Conservation (phyloP, 2,888 invertebrate genomes). For the Tubulanus polymorphus region DNA sequence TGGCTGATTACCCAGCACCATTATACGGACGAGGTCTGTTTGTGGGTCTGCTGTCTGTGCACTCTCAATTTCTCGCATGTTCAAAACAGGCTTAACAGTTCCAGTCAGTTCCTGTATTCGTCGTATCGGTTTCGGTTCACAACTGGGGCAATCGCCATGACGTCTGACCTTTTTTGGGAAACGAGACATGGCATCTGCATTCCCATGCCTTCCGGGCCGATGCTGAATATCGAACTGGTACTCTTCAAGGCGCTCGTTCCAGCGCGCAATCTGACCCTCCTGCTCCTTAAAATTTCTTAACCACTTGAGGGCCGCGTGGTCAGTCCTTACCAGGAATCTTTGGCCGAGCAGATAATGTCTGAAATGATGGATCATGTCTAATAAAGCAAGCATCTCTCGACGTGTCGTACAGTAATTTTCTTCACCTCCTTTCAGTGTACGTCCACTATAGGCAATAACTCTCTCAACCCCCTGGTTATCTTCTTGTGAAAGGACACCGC, state of each 20-base stretch:
- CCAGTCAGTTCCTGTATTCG: too few relatives aligned
- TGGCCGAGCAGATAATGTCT: neutral
- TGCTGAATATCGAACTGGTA: neutral
- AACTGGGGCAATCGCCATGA: too few relatives aligned
- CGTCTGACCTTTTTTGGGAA: neutral
- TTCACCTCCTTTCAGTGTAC: neutral
- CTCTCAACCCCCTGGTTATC: neutral
- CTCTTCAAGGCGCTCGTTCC: slow-evolving; percentile 4
- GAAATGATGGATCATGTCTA: neutral
- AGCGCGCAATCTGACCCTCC: slow-evolving; percentile 11
- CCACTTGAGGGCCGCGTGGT: neutral
- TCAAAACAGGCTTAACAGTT: too few relatives aligned
- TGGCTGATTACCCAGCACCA: too few relatives aligned
- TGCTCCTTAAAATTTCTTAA: slow-evolving; percentile 2
- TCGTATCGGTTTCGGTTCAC: too few relatives aligned
- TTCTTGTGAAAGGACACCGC: neutral
- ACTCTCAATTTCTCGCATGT: too few relatives aligned
- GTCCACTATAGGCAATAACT: neutral
- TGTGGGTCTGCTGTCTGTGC: too few relatives aligned
- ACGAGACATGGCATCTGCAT: neutral
- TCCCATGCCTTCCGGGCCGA: neutral
- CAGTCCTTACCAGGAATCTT: neutral
- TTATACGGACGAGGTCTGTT: too few relatives aligned
- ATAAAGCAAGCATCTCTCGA: neutral
- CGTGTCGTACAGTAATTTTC: neutral